Conservation (phyloP, 2,797 vertebrate species). For the Pangasius djambal region DNA sequence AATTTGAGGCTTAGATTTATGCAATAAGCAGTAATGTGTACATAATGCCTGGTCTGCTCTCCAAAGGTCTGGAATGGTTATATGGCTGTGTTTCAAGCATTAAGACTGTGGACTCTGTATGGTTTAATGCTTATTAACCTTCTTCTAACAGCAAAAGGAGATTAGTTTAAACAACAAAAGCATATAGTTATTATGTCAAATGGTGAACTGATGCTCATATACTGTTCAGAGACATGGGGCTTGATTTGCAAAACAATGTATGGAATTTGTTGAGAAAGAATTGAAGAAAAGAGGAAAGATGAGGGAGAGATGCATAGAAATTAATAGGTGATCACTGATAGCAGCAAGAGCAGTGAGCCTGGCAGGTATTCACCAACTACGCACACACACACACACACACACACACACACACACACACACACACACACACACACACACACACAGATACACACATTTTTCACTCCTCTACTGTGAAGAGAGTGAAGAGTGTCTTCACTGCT, state of each 20-base stretch:
- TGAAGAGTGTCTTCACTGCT: conserved; percentile 21
- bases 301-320: conserved; percentile 20
- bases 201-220: background rate
- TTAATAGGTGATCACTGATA: conserved; percentile 22
- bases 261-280: background rate
- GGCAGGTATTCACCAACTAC: background rate
- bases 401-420: conserved; percentile 20
- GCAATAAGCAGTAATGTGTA: conserved; percentile 76
- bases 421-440: conserved; percentile 2
- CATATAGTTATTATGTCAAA: background rate
- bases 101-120: conserved; percentile 30
- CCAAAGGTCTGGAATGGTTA: conserved; percentile 37
- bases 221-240: background rate
- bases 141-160: background rate
- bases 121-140: conserved; percentile 28
- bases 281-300: conserved; percentile 12
- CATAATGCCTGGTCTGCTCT: conserved; percentile 52
- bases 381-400: conserved; percentile 22
- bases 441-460: background rate
- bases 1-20: conserved; percentile 76
- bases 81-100: conserved; percentile 33
- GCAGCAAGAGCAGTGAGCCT: conserved; percentile 27
- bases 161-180: background rate
- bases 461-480: background rate
- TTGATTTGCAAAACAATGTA: background rate